Conservation (phyloP, 2,888 invertebrate genomes). For the Sclerodermus sp. region DNA sequence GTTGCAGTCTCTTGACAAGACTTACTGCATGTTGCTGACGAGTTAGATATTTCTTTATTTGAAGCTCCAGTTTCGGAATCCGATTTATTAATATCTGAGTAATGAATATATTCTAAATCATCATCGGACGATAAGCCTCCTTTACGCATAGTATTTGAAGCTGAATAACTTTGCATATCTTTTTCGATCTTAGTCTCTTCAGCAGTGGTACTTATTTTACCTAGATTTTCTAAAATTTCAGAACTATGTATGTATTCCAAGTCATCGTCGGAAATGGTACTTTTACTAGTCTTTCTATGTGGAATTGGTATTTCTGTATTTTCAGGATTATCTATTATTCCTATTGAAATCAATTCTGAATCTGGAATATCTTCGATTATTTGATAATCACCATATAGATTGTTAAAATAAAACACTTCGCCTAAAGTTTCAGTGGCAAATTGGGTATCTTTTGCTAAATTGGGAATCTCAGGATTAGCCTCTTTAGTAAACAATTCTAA, state of each 20-base stretch:
- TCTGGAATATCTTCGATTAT: slow-evolving; percentile 42
- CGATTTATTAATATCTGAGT: slow-evolving; percentile 33
- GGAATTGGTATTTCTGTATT: not conserved
- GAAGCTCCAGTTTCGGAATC: not conserved
- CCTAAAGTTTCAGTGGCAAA: too few relatives aligned
- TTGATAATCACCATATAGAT: too few relatives aligned
- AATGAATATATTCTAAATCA: slow-evolving; percentile 46
- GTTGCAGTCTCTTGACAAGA: not conserved
- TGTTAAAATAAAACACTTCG: too few relatives aligned
- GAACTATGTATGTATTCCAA: slow-evolving; percentile 46
- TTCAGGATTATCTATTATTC: slow-evolving; percentile 5
- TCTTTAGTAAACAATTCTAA: not conserved
- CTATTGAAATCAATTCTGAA: slow-evolving; percentile 30
- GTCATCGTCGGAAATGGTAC: slow-evolving; percentile 47
- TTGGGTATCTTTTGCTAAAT: too few relatives aligned
- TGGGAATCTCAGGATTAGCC: too few relatives aligned
- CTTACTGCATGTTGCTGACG: not conserved
- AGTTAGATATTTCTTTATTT: not conserved
- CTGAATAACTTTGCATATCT: not conserved
- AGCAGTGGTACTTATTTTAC: not conserved
- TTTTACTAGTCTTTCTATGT: slow-evolving; percentile 34
- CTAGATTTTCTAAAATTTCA: slow-evolving; percentile 22
- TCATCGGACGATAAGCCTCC: slow-evolving; percentile 41
- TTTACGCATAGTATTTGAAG: too few relatives aligned
- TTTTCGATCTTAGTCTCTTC: too few relatives aligned